Percentiles rank a stretch among this genome's conserved stretches.
Evolutionary conservation across 2,888 invertebrate genomes (phyloP).

Genomic region (Melinaea menophilus): DNA sequence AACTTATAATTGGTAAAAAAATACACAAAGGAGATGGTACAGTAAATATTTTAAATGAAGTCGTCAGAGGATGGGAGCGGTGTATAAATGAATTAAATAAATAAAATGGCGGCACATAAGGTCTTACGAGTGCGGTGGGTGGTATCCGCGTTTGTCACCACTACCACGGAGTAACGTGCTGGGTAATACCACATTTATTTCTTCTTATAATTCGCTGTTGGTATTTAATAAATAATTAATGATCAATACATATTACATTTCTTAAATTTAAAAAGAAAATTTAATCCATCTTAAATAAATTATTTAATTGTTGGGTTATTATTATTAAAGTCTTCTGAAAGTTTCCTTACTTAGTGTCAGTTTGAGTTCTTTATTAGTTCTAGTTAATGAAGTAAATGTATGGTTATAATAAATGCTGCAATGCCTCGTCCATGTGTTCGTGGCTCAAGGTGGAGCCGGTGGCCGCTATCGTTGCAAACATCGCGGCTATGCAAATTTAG

Average conservation of each 20-base stretch:
- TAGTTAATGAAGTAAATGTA: too few species aligned
- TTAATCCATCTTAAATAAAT: too few species aligned
- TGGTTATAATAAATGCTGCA: background rate
- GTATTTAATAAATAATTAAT: too few species aligned
- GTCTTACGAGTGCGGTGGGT: slow-evolving; percentile 60
- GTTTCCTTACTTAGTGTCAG: too few species aligned
- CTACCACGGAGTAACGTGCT: slow-evolving; percentile 36
- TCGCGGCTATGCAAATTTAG: slow-evolving; percentile 74
- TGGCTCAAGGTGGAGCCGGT: slow-evolving; percentile 45
- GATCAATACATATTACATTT: too few species aligned
- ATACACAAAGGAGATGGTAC: background rate
- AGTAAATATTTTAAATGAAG: slow-evolving; percentile 4
- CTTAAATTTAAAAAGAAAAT: too few species aligned
- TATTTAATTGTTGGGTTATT: too few species aligned
- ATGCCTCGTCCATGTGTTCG: slow-evolving; percentile 41
- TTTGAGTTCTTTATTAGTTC: too few species aligned
- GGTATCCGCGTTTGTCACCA: slow-evolving; percentile 72
- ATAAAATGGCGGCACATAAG: slow-evolving; percentile 53
- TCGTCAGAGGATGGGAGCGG: background rate
- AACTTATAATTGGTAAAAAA: slow-evolving; percentile 1
- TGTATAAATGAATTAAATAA: slow-evolving; percentile 48
- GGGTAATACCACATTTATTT: background rate
- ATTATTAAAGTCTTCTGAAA: too few species aligned
- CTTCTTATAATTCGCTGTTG: background rate
- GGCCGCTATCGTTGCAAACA: slow-evolving; percentile 64